Base-by-base conservation (phyloP, 2,113 vertebrate genomes). In the Pagrus major region DNA sequence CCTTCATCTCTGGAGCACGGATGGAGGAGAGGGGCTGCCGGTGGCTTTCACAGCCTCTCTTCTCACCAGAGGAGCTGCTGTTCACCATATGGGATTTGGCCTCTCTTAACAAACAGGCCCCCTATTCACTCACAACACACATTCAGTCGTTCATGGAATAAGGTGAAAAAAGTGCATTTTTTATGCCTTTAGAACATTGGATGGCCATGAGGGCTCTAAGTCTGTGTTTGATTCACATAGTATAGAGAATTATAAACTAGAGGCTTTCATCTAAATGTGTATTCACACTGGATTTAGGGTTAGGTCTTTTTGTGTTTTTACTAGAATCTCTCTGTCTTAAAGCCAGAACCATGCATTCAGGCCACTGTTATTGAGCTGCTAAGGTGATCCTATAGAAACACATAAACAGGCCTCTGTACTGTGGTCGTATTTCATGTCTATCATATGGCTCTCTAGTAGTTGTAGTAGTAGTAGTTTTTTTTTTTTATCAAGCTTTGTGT, bases 81-180 rank as follows among this genome's bases (percentile, higher is more conserved):
- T 88, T 92, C 90, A 84, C 93, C 92, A 92, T 93, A 93, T 94
- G 91, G 91, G 92, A 93, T 91, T 93, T 93, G 91, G 91, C 93
- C 92, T 92, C 88, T 89, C 87, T 92, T 93, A 93, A 93, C 91
- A 93, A 93, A 93, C 91, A 89, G 90, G 90, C 91, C 90, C 78
- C 91, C 93, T 92, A 88, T 93, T 94, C 90, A 93, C 81, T 78
- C 82, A 39, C 88, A 90, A 80, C 89, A 79, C 87, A 89, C 90
- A 91, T 91, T 92, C 87, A 91, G 83, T 85, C 46, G 81, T 80
- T 89, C 73, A 55, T 83, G 80, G 86, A 92, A 76, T 81, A 87
- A 92, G 84, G 89, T 90, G 87, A 88, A 92, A 90, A 91, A 90
- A 92, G 85, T 90, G 88, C 81, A 84, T 90, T 92, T 91, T 79